These are phyloP conservation scores for Macrobrachium rosenbergii DNA, from an alignment of 1,140 invertebrate species.

Conservation along the genomic window DNA sequence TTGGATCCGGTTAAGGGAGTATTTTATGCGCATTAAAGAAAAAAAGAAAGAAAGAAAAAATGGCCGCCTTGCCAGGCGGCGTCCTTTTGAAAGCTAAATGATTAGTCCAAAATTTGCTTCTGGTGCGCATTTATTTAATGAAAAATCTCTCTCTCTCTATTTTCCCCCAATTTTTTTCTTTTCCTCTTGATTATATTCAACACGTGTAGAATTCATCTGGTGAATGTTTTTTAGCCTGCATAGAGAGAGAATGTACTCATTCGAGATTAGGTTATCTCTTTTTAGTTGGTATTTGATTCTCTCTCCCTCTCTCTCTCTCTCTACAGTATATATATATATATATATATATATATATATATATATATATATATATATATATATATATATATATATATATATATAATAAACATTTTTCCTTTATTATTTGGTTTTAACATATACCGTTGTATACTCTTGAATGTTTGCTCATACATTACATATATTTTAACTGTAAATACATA, in stretches of 20 bases:
- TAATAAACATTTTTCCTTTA: too few species aligned
- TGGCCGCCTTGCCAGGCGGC: too few species aligned
- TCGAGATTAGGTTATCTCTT: too few species aligned
- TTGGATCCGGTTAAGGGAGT: neutral
- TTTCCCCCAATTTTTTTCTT: neutral
- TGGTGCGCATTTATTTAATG: neutral
- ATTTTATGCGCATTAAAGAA: neutral
- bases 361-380: neutral
- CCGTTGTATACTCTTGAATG: too few species aligned
- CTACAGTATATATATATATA: neutral
- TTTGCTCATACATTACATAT: too few species aligned
- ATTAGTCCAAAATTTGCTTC: neutral
- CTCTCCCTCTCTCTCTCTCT: neutral
- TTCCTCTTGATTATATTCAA: neutral
- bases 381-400: neutral
- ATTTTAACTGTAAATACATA: neutral
- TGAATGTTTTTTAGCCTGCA: neutral
- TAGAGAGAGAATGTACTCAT: neutral
- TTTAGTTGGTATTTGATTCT: neutral
- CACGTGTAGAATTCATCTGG: neutral
- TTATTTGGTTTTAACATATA: too few species aligned
- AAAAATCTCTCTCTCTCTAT: neutral
- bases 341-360: neutral
- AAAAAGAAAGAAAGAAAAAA: neutral
- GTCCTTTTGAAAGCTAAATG: too few species aligned